These are phyloP conservation scores for Andrena camellia DNA, from an alignment of 2,888 invertebrate genomes.

Conservation along the genomic window DNA sequence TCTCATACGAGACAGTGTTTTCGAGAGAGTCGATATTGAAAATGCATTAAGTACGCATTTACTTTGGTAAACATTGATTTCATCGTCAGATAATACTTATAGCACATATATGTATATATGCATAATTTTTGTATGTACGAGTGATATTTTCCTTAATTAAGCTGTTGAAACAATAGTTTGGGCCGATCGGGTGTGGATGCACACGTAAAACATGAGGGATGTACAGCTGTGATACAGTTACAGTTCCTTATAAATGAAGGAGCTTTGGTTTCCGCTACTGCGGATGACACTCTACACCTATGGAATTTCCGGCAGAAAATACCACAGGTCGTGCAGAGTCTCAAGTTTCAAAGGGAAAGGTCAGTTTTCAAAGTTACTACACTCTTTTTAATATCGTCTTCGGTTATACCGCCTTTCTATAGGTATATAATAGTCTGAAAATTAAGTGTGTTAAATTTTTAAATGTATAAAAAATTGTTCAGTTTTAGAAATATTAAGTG, in stretches of 20 bases:
- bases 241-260: conserved; percentile 99
- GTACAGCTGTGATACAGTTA: conserved; percentile 94
- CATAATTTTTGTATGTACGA: too few relatives aligned
- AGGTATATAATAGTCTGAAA: too few relatives aligned
- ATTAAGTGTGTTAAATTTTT: too few relatives aligned
- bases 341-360: conserved; percentile 99
- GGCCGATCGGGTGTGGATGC: conserved; percentile 99
- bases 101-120: too few relatives aligned
- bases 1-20: too few relatives aligned
- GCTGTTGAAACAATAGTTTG: conserved; percentile 88
- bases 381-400: not conserved
- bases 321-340: conserved; percentile 97
- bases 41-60: too few relatives aligned
- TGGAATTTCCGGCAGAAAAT: conserved; percentile 98
- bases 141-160: conserved; percentile 71
- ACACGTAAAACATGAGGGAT: conserved; percentile 94
- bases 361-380: conserved; percentile 83
- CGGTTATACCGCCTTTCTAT: not conserved
- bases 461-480: too few relatives aligned
- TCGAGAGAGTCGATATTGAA: too few relatives aligned
- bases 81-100: too few relatives aligned
- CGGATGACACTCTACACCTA: conserved; percentile 97
- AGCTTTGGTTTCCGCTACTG: conserved; percentile 96
- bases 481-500: too few relatives aligned
- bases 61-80: too few relatives aligned